Evolutionary conservation across 2,888 invertebrate species (phyloP).

Genomic region (Clostera curtula): DNA sequence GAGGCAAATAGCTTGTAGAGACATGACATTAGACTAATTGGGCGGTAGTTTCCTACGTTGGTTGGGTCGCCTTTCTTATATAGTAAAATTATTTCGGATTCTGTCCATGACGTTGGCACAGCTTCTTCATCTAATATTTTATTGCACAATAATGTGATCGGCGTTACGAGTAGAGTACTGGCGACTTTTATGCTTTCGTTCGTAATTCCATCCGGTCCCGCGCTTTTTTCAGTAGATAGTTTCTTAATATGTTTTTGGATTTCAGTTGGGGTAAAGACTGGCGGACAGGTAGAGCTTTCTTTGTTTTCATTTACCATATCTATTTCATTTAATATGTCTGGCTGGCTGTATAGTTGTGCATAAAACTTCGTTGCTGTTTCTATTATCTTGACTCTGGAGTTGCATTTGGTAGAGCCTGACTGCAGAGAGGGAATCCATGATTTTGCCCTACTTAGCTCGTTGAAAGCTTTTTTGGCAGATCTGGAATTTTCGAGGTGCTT

Average conservation of each 20-base stretch:
- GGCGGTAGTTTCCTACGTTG: no score
- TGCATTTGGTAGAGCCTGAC: conserved; percentile 2
- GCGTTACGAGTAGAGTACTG: no score
- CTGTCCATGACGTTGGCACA: background rate
- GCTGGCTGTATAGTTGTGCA: conserved; percentile 2
- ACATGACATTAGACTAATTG: no score
- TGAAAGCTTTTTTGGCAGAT: conserved; percentile 8
- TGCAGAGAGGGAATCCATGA: conserved; percentile 8
- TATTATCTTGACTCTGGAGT: conserved; percentile 3
- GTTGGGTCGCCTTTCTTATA: no score
- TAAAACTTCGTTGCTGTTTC: conserved; percentile 5
- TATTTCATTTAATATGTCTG: background rate
- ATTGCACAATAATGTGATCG: background rate
- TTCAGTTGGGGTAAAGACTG: conserved; percentile 1
- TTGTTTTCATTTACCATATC: background rate
- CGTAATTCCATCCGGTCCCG: background rate
- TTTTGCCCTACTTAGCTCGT: conserved; percentile 8
- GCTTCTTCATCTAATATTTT: background rate
- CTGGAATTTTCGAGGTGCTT: conserved; percentile 5
- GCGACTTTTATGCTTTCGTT: background rate
- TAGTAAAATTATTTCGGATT: background rate
- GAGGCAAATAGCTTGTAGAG: no score
- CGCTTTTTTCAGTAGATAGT: background rate
- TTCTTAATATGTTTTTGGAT: conserved; percentile 3
- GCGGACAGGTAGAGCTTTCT: background rate